phyloP scores from a whole-genome alignment of 2,797 vertebrate genomes.

The Squalus acanthias region DNA sequence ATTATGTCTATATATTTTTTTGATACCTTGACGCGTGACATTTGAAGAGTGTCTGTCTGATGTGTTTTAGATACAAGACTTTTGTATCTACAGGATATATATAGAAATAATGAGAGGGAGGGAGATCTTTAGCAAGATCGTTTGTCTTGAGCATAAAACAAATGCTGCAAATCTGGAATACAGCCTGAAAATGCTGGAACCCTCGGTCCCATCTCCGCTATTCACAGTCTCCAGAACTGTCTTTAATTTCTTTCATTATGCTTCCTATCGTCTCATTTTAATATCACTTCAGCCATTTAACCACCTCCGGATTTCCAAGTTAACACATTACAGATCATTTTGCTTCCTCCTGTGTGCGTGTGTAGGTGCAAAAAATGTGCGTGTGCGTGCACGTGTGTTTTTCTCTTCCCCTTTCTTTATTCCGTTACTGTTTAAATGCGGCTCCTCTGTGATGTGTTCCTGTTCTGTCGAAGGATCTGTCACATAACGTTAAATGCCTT shows the following conservation, averaged over 20 bases:
- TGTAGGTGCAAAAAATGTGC: not conserved
- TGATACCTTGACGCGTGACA: not conserved
- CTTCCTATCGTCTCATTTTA: not conserved
- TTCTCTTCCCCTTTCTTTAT: not conserved
- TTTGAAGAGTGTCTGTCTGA: conserved; percentile 11
- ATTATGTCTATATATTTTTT: not conserved
- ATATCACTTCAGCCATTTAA: not conserved
- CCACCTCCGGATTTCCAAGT: not conserved
- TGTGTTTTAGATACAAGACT: not conserved
- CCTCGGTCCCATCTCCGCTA: not conserved
- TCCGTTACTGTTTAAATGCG: not conserved
- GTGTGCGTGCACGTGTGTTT: not conserved
- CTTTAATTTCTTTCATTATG: not conserved
- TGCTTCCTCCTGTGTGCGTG: not conserved
- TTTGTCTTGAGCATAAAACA: not conserved
- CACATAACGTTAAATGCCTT: not conserved
- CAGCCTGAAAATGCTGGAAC: not conserved
- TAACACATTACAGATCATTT: not conserved
- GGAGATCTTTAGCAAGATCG: not conserved
- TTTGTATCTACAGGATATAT: not conserved
- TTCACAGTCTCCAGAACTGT: not conserved
- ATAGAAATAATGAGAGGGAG: not conserved
- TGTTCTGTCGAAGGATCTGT: not conserved
- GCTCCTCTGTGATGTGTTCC: not conserved
- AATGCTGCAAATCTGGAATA: not conserved